These are phyloP conservation scores for Cacoxenus indagator DNA, from an alignment of 2,888 invertebrate species.

Conservation along the genomic window DNA sequence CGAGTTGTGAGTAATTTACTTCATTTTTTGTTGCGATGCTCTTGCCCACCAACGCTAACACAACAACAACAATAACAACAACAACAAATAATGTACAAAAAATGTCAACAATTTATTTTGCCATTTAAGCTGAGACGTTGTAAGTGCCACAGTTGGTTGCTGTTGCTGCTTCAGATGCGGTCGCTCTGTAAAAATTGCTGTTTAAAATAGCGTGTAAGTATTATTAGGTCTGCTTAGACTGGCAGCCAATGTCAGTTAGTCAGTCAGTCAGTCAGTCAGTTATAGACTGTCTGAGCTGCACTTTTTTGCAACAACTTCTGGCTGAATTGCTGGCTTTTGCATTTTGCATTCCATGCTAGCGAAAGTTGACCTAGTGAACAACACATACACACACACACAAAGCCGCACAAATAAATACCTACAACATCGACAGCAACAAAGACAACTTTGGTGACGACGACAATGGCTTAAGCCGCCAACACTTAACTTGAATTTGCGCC, in stretches of 20 bases:
- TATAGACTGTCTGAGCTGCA: constrained; percentile 42
- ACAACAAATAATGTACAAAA: too few relatives aligned
- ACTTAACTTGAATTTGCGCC: neutral
- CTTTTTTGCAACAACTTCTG: constrained; percentile 28
- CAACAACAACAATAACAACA: too few relatives aligned
- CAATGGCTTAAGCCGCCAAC: neutral
- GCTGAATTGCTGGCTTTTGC: constrained; percentile 34
- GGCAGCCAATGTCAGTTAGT: constrained; percentile 53
- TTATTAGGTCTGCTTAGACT: constrained; percentile 50
- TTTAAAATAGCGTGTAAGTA: constrained; percentile 33
- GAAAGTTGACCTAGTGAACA: constrained; percentile 66
- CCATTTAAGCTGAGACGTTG: constrained; percentile 1
- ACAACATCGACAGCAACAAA: constrained; percentile 30
- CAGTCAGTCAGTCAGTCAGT: constrained; percentile 54
- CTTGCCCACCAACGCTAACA: neutral
- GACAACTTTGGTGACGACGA: constrained; percentile 5
- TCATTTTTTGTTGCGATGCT: neutral
- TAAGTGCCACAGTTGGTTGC: too few relatives aligned
- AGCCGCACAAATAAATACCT: too few relatives aligned
- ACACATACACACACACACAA: too few relatives aligned
- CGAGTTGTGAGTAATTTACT: constrained; percentile 14
- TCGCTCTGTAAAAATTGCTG: neutral
- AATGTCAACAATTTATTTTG: constrained; percentile 16
- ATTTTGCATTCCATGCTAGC: constrained; percentile 65
- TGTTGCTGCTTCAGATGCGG: neutral